These are phyloP conservation scores for Drosophila funebris DNA, from an alignment of 1,140 invertebrate genomes.

Conservation along the genomic window DNA sequence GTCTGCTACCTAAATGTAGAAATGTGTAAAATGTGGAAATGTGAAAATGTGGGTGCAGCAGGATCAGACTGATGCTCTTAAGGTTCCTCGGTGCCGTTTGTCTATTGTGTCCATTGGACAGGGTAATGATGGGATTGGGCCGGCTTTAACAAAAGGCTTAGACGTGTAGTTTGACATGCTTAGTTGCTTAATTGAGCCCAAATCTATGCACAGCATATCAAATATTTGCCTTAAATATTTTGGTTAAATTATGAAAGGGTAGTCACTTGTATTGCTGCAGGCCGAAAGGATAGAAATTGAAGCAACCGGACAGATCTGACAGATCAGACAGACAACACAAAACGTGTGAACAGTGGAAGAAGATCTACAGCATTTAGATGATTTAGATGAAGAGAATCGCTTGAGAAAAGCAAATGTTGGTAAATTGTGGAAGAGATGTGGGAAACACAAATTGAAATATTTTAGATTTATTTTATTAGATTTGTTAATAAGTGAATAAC, in stretches of 20 bases:
- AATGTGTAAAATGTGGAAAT: neutral
- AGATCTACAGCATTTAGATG: neutral
- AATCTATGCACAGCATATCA: slow-evolving; percentile 73
- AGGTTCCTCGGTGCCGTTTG: neutral
- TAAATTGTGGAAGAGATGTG: neutral
- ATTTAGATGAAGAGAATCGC: neutral
- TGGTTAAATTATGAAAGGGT: slow-evolving; percentile 74
- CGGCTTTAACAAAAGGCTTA: slow-evolving; percentile 58
- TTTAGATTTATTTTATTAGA: no score
- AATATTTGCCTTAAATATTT: slow-evolving; percentile 81
- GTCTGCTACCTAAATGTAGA: slow-evolving; percentile 48
- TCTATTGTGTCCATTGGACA: slow-evolving; percentile 30
- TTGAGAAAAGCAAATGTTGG: neutral
- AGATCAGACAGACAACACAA: neutral
- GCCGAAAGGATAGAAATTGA: neutral
- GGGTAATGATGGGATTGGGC: slow-evolving; percentile 35
- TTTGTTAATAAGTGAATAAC: no score
- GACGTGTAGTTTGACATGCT: slow-evolving; percentile 64
- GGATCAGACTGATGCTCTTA: slow-evolving; percentile 17
- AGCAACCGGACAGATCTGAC: neutral
- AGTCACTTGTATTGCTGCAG: slow-evolving; percentile 15
- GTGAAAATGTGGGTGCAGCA: slow-evolving; percentile 26
- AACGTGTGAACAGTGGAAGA: neutral
- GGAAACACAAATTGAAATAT: no score
- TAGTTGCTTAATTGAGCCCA: slow-evolving; percentile 77